phyloP scores from a whole-genome alignment of 35 echinoderm and acorn worm genomes.

The Eucidaris tribuloides region DNA sequence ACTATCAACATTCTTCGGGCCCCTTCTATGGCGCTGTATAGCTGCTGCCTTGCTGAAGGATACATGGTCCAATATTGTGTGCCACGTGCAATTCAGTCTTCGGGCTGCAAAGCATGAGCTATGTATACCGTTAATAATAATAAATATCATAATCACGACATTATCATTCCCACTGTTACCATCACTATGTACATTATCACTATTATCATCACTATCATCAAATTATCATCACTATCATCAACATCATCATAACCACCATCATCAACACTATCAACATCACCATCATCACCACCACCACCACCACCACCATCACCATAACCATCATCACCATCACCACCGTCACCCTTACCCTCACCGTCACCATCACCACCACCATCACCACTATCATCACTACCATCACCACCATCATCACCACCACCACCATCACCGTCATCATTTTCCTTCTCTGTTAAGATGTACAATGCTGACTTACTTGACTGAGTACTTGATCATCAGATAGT shows the following conservation, averaged over 20 bases:
- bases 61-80: too few relatives aligned
- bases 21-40: too few relatives aligned
- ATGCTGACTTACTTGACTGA: constrained; percentile 84
- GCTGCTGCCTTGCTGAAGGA: too few relatives aligned
- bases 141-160: too few relatives aligned
- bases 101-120: too few relatives aligned
- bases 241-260: too few relatives aligned
- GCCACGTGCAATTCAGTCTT: too few relatives aligned
- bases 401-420: not conserved
- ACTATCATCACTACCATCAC: not conserved
- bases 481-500: constrained; percentile 42
- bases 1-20: too few relatives aligned
- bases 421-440: not conserved
- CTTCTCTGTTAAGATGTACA: too few relatives aligned
- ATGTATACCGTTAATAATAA: too few relatives aligned
- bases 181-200: too few relatives aligned
- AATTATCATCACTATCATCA: not conserved
- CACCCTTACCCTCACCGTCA: not conserved
- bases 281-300: not conserved
- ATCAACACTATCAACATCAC: not conserved
- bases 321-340: not conserved
- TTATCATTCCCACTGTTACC: too few relatives aligned
- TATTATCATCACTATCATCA: not conserved
- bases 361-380: not conserved
- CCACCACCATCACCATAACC: not conserved